Evolutionary conservation across 1,140 invertebrate species (phyloP).

Genomic region (Pemphigus obesinymphae): DNA sequence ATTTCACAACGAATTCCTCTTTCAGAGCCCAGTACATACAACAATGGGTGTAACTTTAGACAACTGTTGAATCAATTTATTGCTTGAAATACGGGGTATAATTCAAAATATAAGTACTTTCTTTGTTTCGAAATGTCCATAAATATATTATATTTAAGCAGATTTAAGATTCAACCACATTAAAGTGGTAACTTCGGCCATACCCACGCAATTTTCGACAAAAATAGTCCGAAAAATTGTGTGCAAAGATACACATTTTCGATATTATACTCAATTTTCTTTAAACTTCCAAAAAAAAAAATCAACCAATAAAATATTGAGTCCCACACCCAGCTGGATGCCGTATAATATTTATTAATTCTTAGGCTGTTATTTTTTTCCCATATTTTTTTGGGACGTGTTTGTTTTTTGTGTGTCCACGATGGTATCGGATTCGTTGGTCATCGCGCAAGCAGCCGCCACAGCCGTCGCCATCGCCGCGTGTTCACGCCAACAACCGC

Average conservation of each 20-base stretch:
- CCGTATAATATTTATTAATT: not conserved
- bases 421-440: conserved; percentile 31
- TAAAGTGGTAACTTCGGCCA: too few species aligned
- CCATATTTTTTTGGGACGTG: not conserved
- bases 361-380: not conserved
- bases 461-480: not conserved
- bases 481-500: conserved; percentile 22
- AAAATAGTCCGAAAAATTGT: not conserved
- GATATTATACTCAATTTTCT: not conserved
- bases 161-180: not conserved
- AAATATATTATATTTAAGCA: conserved; percentile 4
- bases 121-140: not conserved
- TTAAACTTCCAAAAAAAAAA: not conserved
- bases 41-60: conserved; percentile 8
- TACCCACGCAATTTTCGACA: not conserved
- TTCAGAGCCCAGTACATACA: not conserved
- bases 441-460: not conserved
- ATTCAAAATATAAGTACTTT: not conserved
- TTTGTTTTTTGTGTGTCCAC: conserved; percentile 35
- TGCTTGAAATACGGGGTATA: not conserved
- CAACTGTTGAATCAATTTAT: conserved; percentile 1
- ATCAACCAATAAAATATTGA: conserved; percentile 35
- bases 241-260: not conserved
- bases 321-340: conserved; percentile 8
- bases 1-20: not conserved